Evolutionary conservation across 2,113 vertebrate species (phyloP).

Genomic region (Paratilapia polleni): DNA sequence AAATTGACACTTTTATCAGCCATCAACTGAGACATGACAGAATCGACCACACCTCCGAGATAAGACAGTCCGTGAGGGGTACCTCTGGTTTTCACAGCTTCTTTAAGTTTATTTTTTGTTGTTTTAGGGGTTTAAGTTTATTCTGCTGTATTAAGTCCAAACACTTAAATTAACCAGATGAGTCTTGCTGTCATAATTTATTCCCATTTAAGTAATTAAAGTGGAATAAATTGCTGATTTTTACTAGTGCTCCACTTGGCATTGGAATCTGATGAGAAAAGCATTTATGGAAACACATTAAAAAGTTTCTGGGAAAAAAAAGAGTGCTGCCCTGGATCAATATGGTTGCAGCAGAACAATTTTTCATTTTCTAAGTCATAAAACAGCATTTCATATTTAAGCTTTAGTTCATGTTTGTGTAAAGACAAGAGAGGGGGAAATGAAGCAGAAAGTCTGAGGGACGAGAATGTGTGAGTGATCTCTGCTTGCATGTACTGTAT

Average conservation of each 20-base stretch:
- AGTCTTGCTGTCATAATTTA: conserved; percentile 22
- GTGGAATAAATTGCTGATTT: conserved; percentile 39
- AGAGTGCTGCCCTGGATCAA: conserved; percentile 30
- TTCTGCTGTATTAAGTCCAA: background rate
- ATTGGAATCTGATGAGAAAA: conserved; percentile 58
- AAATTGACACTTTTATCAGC: conserved; percentile 41
- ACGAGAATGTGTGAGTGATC: background rate
- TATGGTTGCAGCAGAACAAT: conserved; percentile 30
- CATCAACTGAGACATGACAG: conserved; percentile 19
- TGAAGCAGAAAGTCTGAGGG: background rate
- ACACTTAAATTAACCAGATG: conserved; percentile 3
- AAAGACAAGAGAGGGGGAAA: conserved; percentile 8
- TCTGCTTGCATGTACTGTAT: background rate
- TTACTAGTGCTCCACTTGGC: conserved; percentile 37
- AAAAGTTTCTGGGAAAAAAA: conserved; percentile 37
- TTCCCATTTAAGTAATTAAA: conserved; percentile 41
- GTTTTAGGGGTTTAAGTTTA: background rate
- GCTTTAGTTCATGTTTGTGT: conserved; percentile 15
- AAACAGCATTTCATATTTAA: conserved; percentile 26
- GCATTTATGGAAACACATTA: conserved; percentile 55
- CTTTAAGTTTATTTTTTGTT: background rate
- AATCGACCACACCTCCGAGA: conserved; percentile 39
- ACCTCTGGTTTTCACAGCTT: background rate
- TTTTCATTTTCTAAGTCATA: conserved; percentile 36
- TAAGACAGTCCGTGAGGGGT: background rate